phyloP scores from a whole-genome alignment of 2,113 vertebrate genomes.

The Cyprinus carpio region DNA sequence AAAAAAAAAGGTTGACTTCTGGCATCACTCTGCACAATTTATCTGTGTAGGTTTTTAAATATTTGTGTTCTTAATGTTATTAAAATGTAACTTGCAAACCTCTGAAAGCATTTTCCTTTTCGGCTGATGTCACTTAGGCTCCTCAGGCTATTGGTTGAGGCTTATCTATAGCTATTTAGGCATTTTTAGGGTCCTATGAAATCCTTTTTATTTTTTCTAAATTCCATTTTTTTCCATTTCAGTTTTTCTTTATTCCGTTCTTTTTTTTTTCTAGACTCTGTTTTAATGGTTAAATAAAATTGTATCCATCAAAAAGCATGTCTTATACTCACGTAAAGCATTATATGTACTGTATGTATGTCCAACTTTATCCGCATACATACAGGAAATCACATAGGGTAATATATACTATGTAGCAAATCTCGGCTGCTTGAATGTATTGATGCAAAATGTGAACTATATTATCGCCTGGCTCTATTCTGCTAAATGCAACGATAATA shows the following conservation, averaged over 20 bases:
- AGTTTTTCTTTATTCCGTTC: no score
- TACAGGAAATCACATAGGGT: neutral
- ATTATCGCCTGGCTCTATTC: neutral
- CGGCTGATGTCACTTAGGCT: neutral
- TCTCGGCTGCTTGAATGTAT: neutral
- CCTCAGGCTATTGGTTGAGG: neutral
- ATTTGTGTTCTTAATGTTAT: neutral
- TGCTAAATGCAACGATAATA: no score
- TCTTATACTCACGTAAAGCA: no score
- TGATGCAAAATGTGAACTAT: neutral
- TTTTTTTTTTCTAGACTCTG: no score
- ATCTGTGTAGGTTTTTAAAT: neutral
- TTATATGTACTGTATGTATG: neutral
- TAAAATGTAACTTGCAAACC: neutral
- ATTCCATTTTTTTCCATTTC: no score
- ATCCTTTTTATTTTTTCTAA: no score
- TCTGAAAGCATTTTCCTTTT: slow-evolving; percentile 13
- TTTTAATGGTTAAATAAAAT: no score
- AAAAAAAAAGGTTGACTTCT: neutral
- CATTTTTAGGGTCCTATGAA: no score
- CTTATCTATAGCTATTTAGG: neutral
- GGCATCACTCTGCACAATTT: neutral
- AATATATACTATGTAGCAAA: neutral
- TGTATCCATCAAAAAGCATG: no score
- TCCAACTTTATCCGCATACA: neutral